Evolutionary conservation across 1,140 invertebrate species (phyloP).

Genomic region (Lanistes nyassanus): DNA sequence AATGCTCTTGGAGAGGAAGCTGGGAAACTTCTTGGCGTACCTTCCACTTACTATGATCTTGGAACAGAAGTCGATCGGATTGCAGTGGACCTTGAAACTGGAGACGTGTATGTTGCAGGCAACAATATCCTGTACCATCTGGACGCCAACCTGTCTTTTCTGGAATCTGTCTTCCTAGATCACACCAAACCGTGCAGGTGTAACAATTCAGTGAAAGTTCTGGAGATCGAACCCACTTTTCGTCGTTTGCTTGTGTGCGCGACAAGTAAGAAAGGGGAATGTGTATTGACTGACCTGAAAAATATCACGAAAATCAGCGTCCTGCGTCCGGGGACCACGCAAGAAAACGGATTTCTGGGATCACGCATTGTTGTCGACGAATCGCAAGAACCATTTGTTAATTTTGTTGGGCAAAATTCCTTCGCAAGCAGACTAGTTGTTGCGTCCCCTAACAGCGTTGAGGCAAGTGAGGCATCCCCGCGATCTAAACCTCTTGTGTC

Average conservation of each 20-base stretch:
- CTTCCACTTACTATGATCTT: neutral
- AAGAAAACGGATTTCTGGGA: neutral
- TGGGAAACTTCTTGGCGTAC: neutral
- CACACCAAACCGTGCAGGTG: neutral
- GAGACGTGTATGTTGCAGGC: slow-evolving; percentile 6
- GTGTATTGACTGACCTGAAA: neutral
- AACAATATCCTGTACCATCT: slow-evolving; percentile 6
- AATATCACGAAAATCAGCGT: neutral
- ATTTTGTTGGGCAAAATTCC: neutral
- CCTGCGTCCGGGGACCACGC: neutral
- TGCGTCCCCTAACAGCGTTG: neutral
- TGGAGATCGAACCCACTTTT: neutral
- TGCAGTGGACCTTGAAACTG: neutral
- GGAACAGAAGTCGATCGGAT: neutral
- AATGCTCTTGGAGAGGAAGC: neutral
- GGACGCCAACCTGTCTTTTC: neutral
- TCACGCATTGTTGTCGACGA: too few species aligned
- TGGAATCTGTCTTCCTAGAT: neutral
- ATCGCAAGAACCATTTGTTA: neutral
- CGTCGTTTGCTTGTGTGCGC: neutral
- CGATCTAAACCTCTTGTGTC: neutral
- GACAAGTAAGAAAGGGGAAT: neutral
- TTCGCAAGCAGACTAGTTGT: neutral
- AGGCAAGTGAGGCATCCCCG: too few species aligned
- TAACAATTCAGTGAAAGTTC: neutral